Conservation (phyloP, 30 jellyfish, hydroid and myxozoan genomes). For the Aurelia sp. region DNA sequence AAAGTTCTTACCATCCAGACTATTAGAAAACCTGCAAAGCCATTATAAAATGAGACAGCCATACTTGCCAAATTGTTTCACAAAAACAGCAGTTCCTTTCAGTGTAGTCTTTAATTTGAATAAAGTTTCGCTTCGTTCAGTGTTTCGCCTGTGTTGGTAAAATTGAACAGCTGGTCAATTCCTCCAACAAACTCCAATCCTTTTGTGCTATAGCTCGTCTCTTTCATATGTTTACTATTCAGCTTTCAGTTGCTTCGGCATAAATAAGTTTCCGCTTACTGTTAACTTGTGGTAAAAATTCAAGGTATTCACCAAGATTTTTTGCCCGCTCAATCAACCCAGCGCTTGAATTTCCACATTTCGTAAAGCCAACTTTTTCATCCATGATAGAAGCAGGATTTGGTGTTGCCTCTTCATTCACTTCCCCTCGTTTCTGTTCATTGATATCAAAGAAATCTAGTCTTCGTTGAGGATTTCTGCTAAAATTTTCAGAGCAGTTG, state of each 20-base stretch:
- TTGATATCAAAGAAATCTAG: conserved; percentile 27
- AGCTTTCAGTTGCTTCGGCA: conserved; percentile 18
- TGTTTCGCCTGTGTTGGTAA: too few species aligned
- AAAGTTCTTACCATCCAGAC: too few species aligned
- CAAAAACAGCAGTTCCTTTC: too few species aligned
- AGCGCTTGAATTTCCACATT: background rate
- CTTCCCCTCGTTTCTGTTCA: background rate
- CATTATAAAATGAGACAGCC: too few species aligned
- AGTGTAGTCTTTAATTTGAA: too few species aligned
- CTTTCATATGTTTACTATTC: too few species aligned
- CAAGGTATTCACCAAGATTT: conserved; percentile 1
- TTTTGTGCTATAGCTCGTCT: background rate
- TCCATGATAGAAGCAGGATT: conserved; percentile 17
- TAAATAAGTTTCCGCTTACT: conserved; percentile 43
- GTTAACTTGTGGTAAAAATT: conserved; percentile 29
- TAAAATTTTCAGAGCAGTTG: conserved; percentile 31
- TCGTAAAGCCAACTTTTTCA: background rate
- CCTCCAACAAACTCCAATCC: background rate
- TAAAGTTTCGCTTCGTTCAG: too few species aligned
- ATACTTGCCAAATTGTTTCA: too few species aligned
- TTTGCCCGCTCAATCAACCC: conserved; percentile 1
- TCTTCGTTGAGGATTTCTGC: conserved; percentile 41
- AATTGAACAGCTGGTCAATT: background rate
- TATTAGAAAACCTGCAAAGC: too few species aligned
- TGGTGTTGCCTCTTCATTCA: conserved; percentile 51